Conservation (phyloP, 2,113 vertebrate genomes). For the Calidris pugnax region DNA sequence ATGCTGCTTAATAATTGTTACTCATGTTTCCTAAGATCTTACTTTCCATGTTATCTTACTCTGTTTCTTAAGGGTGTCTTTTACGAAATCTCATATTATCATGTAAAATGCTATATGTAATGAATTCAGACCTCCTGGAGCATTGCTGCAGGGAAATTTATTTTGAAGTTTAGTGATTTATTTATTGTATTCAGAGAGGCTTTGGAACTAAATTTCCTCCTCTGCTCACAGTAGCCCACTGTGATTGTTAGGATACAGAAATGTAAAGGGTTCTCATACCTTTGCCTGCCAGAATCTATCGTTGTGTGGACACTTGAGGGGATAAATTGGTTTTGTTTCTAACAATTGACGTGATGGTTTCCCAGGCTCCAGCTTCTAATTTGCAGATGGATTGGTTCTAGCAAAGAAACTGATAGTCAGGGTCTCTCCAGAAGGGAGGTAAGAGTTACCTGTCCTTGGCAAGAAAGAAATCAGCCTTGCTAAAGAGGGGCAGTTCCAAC, state of each 20-base stretch:
- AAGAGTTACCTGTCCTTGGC: neutral
- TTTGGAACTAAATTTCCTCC: neutral
- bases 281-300: neutral
- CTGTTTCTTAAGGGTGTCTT: neutral
- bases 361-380: neutral
- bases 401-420: neutral
- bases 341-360: neutral
- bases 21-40: neutral
- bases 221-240: neutral
- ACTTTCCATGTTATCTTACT: neutral
- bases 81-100: neutral
- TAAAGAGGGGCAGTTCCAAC: neutral
- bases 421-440: neutral
- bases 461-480: neutral
- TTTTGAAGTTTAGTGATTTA: neutral
- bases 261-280: neutral
- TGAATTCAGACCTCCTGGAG: neutral
- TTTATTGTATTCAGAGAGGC: neutral
- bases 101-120: neutral
- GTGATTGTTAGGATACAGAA: neutral
- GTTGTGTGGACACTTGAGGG: neutral
- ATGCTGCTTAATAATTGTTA: neutral
- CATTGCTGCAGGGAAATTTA: neutral
- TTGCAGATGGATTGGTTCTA: neutral
- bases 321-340: neutral